A percentile compares a stretch with the other conserved stretches of the same genome.
Evolutionary conservation across 2,888 invertebrate species (phyloP).

Genomic region (Heliconius ethilla): DNA sequence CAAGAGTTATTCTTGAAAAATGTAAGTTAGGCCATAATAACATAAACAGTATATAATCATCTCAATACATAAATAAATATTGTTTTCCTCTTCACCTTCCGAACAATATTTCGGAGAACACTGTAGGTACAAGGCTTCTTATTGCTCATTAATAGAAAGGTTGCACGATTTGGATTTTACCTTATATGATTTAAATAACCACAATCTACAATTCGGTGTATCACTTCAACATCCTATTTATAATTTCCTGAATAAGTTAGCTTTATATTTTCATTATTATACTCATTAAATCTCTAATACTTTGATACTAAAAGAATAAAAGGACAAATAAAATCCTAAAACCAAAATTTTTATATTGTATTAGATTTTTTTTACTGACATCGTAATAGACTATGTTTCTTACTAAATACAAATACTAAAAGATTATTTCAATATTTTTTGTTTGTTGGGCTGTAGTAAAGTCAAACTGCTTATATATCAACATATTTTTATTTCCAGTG

Average conservation of each 20-base stretch:
- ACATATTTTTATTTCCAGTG: slow-evolving; percentile 30
- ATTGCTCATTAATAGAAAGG: slow-evolving; percentile 40
- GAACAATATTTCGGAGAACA: slow-evolving; percentile 42
- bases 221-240: slow-evolving; percentile 8
- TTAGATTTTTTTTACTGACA: no score
- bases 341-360: no score
- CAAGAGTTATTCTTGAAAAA: no score
- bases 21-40: background rate
- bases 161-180: slow-evolving; percentile 41
- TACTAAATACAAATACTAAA: background rate
- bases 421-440: no score
- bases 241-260: background rate
- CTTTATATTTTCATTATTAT: background rate
- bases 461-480: slow-evolving; percentile 33
- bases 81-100: slow-evolving; percentile 39
- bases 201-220: slow-evolving; percentile 30
- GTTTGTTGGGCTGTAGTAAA: slow-evolving; percentile 21
- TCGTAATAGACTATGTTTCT: no score
- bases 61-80: background rate
- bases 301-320: no score
- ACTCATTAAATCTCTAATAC: background rate
- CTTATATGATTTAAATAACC: slow-evolving; percentile 20
- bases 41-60: background rate
- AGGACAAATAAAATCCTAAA: no score
- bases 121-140: slow-evolving; percentile 37